Evolutionary conservation across 2,113 vertebrate genomes (phyloP).

Genomic region (Phrynosoma platyrhinos): DNA sequence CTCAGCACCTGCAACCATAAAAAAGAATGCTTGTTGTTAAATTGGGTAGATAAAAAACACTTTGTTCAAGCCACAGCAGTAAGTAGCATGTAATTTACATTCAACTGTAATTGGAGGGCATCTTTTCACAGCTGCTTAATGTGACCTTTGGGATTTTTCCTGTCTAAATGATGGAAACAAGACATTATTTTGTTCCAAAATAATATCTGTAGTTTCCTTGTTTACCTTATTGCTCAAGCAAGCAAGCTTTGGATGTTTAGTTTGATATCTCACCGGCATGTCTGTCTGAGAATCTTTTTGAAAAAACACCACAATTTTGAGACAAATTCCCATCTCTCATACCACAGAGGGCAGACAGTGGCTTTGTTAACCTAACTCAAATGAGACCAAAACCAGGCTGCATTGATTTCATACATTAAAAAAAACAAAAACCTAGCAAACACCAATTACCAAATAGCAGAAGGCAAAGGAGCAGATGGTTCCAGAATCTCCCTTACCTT

Average conservation of each 20-base stretch:
- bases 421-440: neutral
- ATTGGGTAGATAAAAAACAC: neutral
- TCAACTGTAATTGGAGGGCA: constrained; percentile 7
- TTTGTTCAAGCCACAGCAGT: neutral
- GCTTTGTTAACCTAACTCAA: neutral
- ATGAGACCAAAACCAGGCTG: neutral
- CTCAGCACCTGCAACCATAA: neutral
- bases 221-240: constrained; percentile 31
- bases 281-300: neutral
- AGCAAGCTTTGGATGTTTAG: neutral
- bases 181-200: constrained; percentile 3
- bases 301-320: neutral
- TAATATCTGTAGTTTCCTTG: constrained; percentile 15
- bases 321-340: neutral
- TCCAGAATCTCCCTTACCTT: neutral
- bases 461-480: neutral
- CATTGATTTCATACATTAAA: neutral
- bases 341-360: neutral
- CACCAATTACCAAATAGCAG: neutral
- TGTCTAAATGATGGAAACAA: constrained; percentile 7
- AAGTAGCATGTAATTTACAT: constrained; percentile 9
- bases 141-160: neutral
- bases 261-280: neutral
- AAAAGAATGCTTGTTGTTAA: constrained; percentile 5
- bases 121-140: neutral